phyloP scores from a whole-genome alignment of 2,113 vertebrate genomes.

The Amphiprion ocellaris region DNA sequence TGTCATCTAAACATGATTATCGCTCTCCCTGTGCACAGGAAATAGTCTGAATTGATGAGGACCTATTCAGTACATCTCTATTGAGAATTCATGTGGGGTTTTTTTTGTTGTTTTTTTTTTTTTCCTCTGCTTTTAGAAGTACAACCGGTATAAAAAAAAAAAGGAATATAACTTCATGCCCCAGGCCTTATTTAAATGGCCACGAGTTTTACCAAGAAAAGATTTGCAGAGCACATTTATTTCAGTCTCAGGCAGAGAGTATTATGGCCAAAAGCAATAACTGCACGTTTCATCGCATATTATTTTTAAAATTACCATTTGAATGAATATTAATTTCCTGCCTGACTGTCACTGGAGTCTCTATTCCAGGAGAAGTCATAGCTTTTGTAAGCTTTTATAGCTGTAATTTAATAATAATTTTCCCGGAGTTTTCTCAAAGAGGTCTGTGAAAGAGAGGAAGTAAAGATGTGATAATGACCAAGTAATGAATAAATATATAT shows the following conservation, averaged over 20 bases:
- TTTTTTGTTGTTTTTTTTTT: background rate
- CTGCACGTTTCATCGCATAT: background rate
- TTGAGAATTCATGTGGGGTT: background rate
- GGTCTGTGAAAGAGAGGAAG: no score
- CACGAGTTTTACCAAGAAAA: background rate
- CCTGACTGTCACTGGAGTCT: background rate
- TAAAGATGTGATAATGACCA: no score
- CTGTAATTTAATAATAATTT: no score
- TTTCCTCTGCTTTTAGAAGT: slow-evolving; percentile 2
- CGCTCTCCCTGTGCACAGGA: background rate
- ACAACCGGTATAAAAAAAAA: background rate
- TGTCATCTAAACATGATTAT: background rate
- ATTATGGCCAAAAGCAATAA: background rate
- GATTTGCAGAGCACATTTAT: background rate
- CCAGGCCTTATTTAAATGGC: no score
- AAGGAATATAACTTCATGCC: background rate
- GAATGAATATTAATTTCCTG: background rate
- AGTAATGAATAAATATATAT: no score
- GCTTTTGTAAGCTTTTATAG: no score
- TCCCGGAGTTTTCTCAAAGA: no score
- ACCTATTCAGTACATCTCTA: background rate
- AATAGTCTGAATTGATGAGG: background rate
- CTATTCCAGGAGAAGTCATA: no score
- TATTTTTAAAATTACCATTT: background rate
- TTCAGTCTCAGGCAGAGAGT: background rate